Evolutionary conservation across 2,797 vertebrate species (phyloP), one percentile per base, ranked within the genome.

Genomic region (Macropus fuliginosus): DNA sequence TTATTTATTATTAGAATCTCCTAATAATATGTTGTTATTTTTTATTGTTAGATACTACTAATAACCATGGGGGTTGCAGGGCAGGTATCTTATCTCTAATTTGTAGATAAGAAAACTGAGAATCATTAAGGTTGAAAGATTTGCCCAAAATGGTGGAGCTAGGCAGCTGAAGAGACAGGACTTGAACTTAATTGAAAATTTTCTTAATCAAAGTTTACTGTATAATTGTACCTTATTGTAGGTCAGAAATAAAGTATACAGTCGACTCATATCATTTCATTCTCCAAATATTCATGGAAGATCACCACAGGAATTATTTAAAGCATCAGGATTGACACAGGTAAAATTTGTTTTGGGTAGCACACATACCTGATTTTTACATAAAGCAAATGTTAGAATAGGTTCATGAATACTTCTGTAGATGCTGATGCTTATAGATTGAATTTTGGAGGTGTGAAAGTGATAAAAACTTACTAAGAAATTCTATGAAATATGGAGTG

Each of bases 271-370:
- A 98, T 99, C 99, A 31, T 99, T 99, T 94, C 98, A 99, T 92
- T 99, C 99, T 52, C 99, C 99, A 96, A 99, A 99, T 98, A 98
- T 99, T 94, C 99, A 99, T 46, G 99, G 99, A 91, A 99, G 99
- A 95, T 99, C 99, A 1, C 99, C 99, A 0, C 99, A 99, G 98
- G 99, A 99, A 93, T 99, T 99, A 57, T 99, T 99, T 95, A 99
- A 99, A 98, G 99, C 99, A 5, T 99, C 99, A 0, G 99, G 99
- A 92, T 98, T 99, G 95, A 99, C 99, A 93, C 99, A 99, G 99
- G 99, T 99, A 97, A 4, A 92, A 95, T 93, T 16, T 94, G 2
- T 94, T 92, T 34, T 55, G 9, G 9, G 24, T 94, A 11, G 90
- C 40, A 96, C 91, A 21, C 92, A 46, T 93, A 54, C 93, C 66